phyloP scores from a whole-genome alignment of 2,888 invertebrate species.

The Hemicrepidius hirtus region DNA sequence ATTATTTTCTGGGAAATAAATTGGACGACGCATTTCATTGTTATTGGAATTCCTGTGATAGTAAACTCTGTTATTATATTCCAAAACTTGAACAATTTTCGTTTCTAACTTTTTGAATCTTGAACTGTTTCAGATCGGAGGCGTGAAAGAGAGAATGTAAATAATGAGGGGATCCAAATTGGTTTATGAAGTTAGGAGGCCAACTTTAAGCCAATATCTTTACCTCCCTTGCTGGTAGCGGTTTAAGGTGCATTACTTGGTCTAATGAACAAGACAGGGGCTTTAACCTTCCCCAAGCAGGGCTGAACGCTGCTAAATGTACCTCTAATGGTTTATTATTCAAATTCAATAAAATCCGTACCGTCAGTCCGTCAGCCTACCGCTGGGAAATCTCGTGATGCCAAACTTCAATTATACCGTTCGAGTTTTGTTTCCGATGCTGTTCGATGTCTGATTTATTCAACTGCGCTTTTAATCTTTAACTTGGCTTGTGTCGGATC shows the following conservation, averaged over 20 bases:
- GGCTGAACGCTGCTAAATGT: conserved; percentile 37
- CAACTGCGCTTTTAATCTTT: conserved; percentile 33
- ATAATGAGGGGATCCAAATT: conserved; percentile 51
- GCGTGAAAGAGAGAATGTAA: conserved; percentile 49
- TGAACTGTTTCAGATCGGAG: conserved; percentile 34
- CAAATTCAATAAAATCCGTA: conserved; percentile 48
- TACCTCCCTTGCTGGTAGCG: conserved; percentile 37
- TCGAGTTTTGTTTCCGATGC: conserved; percentile 37
- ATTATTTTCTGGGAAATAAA: conserved; percentile 30
- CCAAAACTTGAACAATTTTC: conserved; percentile 38
- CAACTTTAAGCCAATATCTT: conserved; percentile 47
- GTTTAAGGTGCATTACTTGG: conserved; percentile 49
- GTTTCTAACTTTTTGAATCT: conserved; percentile 33
- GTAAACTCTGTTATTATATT: conserved; percentile 33
- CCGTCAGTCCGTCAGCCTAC: conserved; percentile 31
- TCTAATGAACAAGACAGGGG: conserved; percentile 48
- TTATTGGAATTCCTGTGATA: conserved; percentile 17
- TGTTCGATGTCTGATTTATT: conserved; percentile 32
- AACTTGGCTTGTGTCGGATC: conserved; percentile 20
- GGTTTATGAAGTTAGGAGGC: conserved; percentile 51
- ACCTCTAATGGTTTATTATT: conserved; percentile 44
- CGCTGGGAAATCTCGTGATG: conserved; percentile 44
- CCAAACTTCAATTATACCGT: conserved; percentile 45
- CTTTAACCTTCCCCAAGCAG: conserved; percentile 28
- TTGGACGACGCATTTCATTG: conserved; percentile 12